phyloP scores from a whole-genome alignment of 2,113 vertebrate species.

The Eira barbara region DNA sequence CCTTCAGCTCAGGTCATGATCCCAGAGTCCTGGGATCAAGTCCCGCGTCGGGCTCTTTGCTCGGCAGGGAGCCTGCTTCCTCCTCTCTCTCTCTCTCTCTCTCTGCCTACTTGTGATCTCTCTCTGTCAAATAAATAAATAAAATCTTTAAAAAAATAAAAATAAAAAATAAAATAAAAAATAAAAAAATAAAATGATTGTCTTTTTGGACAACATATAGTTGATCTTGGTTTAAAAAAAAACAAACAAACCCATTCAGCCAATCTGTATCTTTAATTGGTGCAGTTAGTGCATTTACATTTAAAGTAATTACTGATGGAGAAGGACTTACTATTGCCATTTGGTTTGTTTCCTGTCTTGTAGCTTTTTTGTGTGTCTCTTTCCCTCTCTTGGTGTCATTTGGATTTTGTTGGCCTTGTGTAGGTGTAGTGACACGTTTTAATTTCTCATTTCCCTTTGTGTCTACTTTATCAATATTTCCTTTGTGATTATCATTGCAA shows the following conservation, averaged over 20 bases:
- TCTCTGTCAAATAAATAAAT: no score
- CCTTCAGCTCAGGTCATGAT: no score
- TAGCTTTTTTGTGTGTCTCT: neutral
- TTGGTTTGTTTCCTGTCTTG: neutral
- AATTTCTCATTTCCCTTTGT: neutral
- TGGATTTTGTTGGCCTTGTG: neutral
- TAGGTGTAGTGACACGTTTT: neutral
- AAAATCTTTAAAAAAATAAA: no score
- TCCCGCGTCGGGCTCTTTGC: no score
- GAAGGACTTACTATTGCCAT: neutral
- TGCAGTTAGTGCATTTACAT: neutral
- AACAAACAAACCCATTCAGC: neutral
- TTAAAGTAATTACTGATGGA: neutral
- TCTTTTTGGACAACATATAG: neutral
- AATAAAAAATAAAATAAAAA: no score
- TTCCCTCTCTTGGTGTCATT: neutral
- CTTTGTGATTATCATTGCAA: neutral
- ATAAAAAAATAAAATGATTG: no score
- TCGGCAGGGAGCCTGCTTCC: no score
- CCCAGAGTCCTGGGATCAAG: no score
- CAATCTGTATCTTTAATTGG: neutral
- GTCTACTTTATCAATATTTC: neutral
- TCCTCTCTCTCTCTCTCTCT: no score
- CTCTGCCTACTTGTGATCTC: no score
- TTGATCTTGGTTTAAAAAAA: neutral